Evolutionary conservation across 92 coral and sea anemone species (phyloP).

Genomic region (Actinostola sp.): DNA sequence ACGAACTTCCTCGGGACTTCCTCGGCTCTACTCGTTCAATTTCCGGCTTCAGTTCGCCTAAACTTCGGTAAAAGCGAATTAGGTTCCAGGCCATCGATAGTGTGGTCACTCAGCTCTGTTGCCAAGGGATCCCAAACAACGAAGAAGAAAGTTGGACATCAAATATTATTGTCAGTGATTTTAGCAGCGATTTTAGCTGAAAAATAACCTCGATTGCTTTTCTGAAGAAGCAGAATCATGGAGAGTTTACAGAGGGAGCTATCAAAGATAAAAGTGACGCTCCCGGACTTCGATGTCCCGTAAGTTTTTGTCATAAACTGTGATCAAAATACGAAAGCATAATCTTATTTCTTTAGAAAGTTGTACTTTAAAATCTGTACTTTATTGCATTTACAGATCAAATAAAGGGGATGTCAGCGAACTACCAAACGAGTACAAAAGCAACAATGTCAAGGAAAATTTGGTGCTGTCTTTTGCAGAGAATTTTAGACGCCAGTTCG

Average conservation of each 20-base stretch:
- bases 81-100: neutral
- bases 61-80: neutral
- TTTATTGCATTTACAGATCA: conserved; percentile 20
- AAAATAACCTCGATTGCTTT: conserved; percentile 16
- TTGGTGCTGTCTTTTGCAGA: conserved; percentile 92
- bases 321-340: neutral
- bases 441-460: conserved; percentile 85
- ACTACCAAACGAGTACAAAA: conserved; percentile 74
- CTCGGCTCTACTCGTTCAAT: neutral
- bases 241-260: conserved; percentile 82
- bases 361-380: neutral
- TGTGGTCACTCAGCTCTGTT: conserved; percentile 51
- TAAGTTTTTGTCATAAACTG: conserved; percentile 35
- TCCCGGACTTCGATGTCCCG: conserved; percentile 72
- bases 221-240: conserved; percentile 26
- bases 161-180: conserved; percentile 3
- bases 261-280: conserved; percentile 83
- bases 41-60: neutral
- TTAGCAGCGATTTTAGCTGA: neutral
- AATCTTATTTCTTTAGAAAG: neutral
- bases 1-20: neutral
- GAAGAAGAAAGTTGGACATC: conserved; percentile 1
- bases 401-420: conserved; percentile 38
- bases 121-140: conserved; percentile 44
- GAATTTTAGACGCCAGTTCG: conserved; percentile 97